Evolutionary conservation across 2,888 invertebrate genomes (phyloP), one percentile per base, ranked within the genome.

Genomic region (Phasia obesa): DNA sequence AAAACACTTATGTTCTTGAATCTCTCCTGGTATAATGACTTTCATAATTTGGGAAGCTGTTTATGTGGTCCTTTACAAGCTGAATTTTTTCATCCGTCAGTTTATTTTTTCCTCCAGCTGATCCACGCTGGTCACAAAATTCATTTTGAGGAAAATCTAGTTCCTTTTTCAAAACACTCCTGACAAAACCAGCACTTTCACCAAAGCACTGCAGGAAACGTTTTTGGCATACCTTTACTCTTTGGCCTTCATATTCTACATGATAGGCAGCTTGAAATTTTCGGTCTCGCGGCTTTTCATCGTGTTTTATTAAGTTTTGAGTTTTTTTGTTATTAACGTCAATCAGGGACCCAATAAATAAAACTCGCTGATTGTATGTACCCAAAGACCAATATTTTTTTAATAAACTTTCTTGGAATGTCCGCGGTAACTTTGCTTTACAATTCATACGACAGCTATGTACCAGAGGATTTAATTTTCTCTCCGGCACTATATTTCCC

Each of bases 321-420:
- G 38, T 38, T 13, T 38, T 73, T 53, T 59, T 79, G 65, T 65
- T 53, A n/a, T 59, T 44, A 11, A 79, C 57, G 44, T 73, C 79
- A 49, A 79, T 73, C 60, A 79, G 59, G 11, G 13, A 42, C 23
- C 53, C 67, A 69, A 74, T 80, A 62, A 60, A 71, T 38, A 60
- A 75, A 70, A 81, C 49, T 81, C 65, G 64, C 38, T 81, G 75
- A 76, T 76, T 76, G 31, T 80, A 80, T 21, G 49, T 74, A 9
- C 74, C 67, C 35, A 79, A 65, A 19, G 73, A 21, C 38, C 38
- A 38, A 38, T 13, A 38, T 13, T 38, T 27, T 27, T 27, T 6
- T 5, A 27, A 27, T 6, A 27, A 5, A 5, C 4, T 6, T 6
- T 38, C 13, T 38, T 38, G 38, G 11, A 38, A 11, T 13, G 3